Evolutionary conservation across 2,888 invertebrate species (phyloP).

Genomic region (Lamproptera curius): DNA sequence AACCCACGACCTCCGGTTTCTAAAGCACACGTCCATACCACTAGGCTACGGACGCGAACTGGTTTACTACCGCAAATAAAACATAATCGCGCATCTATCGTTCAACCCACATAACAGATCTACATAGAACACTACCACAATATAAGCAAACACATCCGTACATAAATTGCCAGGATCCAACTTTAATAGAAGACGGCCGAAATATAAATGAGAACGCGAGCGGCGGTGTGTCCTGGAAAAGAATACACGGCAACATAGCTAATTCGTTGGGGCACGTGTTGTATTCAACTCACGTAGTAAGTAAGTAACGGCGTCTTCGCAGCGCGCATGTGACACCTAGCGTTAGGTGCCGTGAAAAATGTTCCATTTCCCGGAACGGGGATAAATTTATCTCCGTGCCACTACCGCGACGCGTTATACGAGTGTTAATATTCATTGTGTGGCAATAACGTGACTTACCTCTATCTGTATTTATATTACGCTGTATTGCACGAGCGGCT

Average conservation of each 20-base stretch:
- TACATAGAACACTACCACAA: too few relatives aligned
- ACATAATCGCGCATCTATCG: too few relatives aligned
- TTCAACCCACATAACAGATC: too few relatives aligned
- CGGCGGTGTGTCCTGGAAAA: constrained; percentile 43
- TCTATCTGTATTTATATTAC: background rate
- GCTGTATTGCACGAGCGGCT: background rate
- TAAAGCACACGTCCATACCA: too few relatives aligned
- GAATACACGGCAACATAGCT: constrained; percentile 47
- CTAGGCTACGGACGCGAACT: too few relatives aligned
- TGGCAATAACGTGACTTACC: constrained; percentile 33
- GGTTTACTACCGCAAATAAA: too few relatives aligned
- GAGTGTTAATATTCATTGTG: constrained; percentile 74
- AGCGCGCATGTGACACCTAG: constrained; percentile 63
- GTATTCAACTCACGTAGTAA: constrained; percentile 59
- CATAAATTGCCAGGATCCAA: constrained; percentile 2
- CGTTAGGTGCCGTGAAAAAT: constrained; percentile 75
- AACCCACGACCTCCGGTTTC: too few relatives aligned
- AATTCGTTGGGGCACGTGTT: constrained; percentile 53
- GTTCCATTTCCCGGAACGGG: constrained; percentile 60
- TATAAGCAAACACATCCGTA: background rate
- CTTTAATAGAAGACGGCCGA: constrained; percentile 24
- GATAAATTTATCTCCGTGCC: constrained; percentile 73
- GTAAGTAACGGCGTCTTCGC: constrained; percentile 71
- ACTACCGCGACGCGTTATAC: constrained; percentile 65
- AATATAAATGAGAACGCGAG: constrained; percentile 43